Conservation (phyloP, 2,113 vertebrate species). For the Illadopsis cleaveri region DNA sequence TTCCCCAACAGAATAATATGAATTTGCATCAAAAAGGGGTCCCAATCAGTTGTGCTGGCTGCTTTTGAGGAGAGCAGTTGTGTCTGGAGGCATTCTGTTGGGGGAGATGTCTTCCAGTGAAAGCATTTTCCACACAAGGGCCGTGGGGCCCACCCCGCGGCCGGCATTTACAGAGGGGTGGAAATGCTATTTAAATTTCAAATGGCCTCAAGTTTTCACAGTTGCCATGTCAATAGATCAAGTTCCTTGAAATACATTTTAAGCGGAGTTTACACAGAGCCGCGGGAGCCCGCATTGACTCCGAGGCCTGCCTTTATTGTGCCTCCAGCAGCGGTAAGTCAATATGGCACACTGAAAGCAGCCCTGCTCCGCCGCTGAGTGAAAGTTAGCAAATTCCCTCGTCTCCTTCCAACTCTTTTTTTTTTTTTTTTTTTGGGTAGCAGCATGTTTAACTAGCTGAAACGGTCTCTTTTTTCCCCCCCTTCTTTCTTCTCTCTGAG, state of each 20-base stretch:
- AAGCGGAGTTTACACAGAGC: constrained; percentile 68
- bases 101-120: constrained; percentile 56
- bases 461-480: neutral
- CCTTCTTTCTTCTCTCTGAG: neutral
- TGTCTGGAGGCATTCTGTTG: constrained; percentile 72
- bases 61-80: constrained; percentile 65
- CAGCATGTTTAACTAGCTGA: constrained; percentile 17
- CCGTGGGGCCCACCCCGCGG: constrained; percentile 6
- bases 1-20: constrained; percentile 61
- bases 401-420: constrained; percentile 10
- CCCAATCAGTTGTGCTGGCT: constrained; percentile 62
- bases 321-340: constrained; percentile 53
- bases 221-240: constrained; percentile 69
- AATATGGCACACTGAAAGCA: constrained; percentile 54
- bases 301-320: constrained; percentile 41
- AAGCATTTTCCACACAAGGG: constrained; percentile 57
- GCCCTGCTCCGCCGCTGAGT: neutral
- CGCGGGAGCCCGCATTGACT: constrained; percentile 56
- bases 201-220: constrained; percentile 64
- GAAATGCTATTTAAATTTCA: constrained; percentile 73
- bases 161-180: constrained; percentile 54
- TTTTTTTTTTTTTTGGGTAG: constrained; percentile 1
- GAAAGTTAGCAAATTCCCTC: constrained; percentile 64
- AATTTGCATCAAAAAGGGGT: constrained; percentile 73
- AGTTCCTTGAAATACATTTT: constrained; percentile 66